A percentile compares a stretch with the other conserved stretches of the same genome.
These are phyloP conservation scores for Parelbella ahira DNA, from an alignment of 2,888 invertebrate species.

Conservation along the genomic window DNA sequence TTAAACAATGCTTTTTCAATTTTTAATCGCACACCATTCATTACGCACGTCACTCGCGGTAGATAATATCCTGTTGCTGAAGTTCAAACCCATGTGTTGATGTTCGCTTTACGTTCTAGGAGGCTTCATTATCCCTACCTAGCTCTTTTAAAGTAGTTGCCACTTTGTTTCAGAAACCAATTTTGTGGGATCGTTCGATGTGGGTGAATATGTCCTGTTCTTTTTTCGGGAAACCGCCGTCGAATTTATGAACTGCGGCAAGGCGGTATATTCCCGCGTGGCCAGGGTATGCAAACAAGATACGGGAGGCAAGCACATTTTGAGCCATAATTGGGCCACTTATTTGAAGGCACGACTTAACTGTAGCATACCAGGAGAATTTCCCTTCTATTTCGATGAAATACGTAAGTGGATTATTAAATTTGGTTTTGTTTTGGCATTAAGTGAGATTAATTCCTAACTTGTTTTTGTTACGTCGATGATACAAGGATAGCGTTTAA, in stretches of 20 bases:
- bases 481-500: too few relatives aligned
- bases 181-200: constrained; percentile 86
- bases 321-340: constrained; percentile 84
- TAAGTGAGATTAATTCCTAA: too few relatives aligned
- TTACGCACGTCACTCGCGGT: constrained; percentile 14
- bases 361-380: constrained; percentile 86
- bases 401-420: constrained; percentile 77
- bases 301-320: constrained; percentile 83
- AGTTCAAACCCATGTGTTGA: constrained; percentile 18
- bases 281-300: constrained; percentile 87
- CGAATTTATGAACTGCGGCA: constrained; percentile 85
- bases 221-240: constrained; percentile 87
- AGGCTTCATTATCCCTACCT: constrained; percentile 23
- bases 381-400: constrained; percentile 88
- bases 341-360: constrained; percentile 85
- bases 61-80: constrained; percentile 22
- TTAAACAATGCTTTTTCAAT: too few relatives aligned
- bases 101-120: constrained; percentile 17
- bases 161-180: constrained; percentile 82
- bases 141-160: constrained; percentile 24
- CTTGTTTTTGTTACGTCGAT: too few relatives aligned
- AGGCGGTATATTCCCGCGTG: constrained; percentile 85
- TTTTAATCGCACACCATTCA: neutral
- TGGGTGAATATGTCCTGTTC: constrained; percentile 84
- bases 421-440: too few relatives aligned